Evolutionary conservation across 2,797 vertebrate species (phyloP).

Genomic region (Sorex maritimensis): DNA sequence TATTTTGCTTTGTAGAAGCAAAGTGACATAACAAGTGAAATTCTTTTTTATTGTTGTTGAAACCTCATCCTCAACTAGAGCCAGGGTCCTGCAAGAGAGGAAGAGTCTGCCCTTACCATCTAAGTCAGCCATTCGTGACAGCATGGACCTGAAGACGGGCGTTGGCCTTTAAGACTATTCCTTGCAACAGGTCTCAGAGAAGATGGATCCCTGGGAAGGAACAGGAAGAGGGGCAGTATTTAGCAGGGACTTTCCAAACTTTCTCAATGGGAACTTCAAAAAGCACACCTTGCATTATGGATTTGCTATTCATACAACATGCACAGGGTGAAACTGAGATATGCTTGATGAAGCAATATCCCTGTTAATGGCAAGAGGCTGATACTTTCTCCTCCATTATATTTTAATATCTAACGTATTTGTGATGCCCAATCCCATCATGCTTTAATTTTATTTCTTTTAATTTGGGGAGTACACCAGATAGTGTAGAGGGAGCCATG

Average conservation of each 20-base stretch:
- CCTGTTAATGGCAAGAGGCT: neutral
- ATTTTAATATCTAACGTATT: slow-evolving; percentile 15
- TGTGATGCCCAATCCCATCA: neutral
- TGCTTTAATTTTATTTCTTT: too few species aligned
- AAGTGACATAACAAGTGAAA: neutral
- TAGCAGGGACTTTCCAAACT: neutral
- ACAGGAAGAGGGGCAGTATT: neutral
- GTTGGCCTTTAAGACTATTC: neutral
- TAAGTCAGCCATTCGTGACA: neutral
- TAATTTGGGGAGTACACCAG: too few species aligned
- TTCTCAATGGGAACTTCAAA: neutral
- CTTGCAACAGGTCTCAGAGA: neutral
- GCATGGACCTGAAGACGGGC: neutral
- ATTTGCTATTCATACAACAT: neutral
- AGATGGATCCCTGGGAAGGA: neutral
- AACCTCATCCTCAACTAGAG: too few species aligned
- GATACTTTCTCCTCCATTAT: neutral
- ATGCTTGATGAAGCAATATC: neutral
- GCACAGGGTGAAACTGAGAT: neutral
- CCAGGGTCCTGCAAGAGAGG: neutral
- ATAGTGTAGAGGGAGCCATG: too few species aligned
- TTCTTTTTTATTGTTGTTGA: neutral
- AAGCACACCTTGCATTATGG: neutral
- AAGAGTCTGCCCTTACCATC: neutral
- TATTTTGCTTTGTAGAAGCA: neutral